Base-by-base conservation (phyloP, 2,888 invertebrate species). In the Acleris cristana region DNA sequence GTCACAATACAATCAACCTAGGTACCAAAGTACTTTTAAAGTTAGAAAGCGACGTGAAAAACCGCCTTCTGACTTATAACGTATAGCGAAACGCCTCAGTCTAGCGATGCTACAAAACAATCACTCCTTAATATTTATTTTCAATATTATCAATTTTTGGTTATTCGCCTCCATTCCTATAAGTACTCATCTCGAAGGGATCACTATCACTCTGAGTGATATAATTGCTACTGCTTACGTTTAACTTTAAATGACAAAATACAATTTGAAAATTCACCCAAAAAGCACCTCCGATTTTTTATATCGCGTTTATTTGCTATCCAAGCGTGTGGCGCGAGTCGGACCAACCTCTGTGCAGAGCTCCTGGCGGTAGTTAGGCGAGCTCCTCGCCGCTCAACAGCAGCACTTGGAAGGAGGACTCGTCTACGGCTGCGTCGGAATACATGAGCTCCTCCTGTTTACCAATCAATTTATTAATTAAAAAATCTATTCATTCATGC, bases 401-500 rank as follows among this genome's bases (percentile, higher is more conserved):
- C 55, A 93, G 86, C 68, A 92, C 90, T 45, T 92, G 82, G 76
- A 92, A 91, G 2, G 90, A 84, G 26, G 90, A 84, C 71, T 92
- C 92, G 74, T 92, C 92, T 7, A 87, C 88, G 0, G 83, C 81
- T 4, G 88, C 84, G 62, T 91, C 92, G 40, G 87, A 84, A 72
- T 92, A 91, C 78, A 93, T 80, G 61, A 93, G 78, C 79, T 93
- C 93, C 85, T 94, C 93, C 93, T 93, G 75, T 48, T 40, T 26
- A 23, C 45, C 68, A 62, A 60, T 45, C 14, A 40, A 21, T 40
- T 14, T 49, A 40, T 12, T 2, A 34, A 12, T 12, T 34, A 34
- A 34, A 2, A 12, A 34, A 30, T 8, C 8, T 7, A 30, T 30
- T 30, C 0, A 30, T 30, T 30, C 30, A 30, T 30, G 2, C 30